Conservation (phyloP, 2,888 invertebrate species). For the Coleophora flavipennella region DNA sequence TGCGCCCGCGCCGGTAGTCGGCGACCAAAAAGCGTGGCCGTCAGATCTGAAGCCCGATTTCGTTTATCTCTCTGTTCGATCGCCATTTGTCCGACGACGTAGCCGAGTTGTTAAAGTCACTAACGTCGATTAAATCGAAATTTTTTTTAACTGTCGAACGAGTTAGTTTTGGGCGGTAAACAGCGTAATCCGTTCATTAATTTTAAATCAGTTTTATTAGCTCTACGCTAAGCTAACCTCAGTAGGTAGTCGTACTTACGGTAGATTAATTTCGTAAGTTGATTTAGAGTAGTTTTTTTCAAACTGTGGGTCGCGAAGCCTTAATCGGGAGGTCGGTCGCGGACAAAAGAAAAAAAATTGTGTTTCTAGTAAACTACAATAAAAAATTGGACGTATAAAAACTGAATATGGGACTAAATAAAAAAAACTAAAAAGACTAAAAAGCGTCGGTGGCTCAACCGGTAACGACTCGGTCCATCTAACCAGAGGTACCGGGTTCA, state of each 20-base stretch:
- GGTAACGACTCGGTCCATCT: no score
- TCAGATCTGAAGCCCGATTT: constrained; percentile 49
- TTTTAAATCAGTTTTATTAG: background rate
- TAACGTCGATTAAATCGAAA: constrained; percentile 32
- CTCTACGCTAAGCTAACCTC: background rate
- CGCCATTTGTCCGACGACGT: constrained; percentile 45
- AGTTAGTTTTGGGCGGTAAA: constrained; percentile 31
- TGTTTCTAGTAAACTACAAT: no score
- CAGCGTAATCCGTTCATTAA: constrained; percentile 34
- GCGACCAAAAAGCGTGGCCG: constrained; percentile 41
- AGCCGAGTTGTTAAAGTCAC: constrained; percentile 32
- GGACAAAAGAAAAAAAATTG: no score
- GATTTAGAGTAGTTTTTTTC: background rate
- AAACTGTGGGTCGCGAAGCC: no score
- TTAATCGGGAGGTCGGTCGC: background rate
- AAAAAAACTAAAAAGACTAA: no score
- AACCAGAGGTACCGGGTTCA: no score
- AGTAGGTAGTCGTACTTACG: background rate
- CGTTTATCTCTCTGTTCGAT: constrained; percentile 48
- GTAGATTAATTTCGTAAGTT: no score
- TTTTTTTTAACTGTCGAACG: constrained; percentile 36
- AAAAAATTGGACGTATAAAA: no score
- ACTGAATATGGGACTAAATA: no score
- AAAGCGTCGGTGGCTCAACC: no score
- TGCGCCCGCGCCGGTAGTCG: constrained; percentile 43